Conservation (phyloP, 2,888 invertebrate species). For the Carpatolechia fugitivella region DNA sequence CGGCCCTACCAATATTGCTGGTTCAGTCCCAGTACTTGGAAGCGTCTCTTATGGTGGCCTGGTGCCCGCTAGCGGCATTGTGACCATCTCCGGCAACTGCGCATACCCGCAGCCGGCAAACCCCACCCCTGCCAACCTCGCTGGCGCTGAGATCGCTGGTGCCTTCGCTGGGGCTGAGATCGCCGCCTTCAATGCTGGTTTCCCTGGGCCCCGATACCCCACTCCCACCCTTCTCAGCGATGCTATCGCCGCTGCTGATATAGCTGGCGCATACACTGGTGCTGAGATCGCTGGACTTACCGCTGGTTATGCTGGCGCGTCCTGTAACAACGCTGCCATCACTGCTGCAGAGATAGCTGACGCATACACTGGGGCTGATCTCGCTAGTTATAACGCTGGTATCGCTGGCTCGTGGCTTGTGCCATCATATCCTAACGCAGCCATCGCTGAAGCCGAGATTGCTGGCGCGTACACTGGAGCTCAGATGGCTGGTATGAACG, state of each 20-base stretch:
- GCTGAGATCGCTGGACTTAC: background rate
- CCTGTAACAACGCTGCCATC: background rate
- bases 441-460: background rate
- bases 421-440: background rate
- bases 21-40: conserved; percentile 38
- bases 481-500: background rate
- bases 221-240: too few species aligned
- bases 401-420: background rate
- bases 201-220: conserved; percentile 27
- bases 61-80: conserved; percentile 32
- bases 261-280: too few species aligned
- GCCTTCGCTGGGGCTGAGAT: background rate
- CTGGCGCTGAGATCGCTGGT: background rate
- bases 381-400: too few species aligned
- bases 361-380: background rate
- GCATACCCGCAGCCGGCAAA: conserved; percentile 21
- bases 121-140: background rate
- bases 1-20: conserved; percentile 34
- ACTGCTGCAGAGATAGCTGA: background rate
- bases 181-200: conserved; percentile 13
- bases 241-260: too few species aligned
- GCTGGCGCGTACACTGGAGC: background rate
- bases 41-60: conserved; percentile 32
- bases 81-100: conserved; percentile 35
- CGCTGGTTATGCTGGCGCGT: background rate